Evolutionary conservation across 1,140 invertebrate genomes (phyloP), one percentile per base, ranked within the genome.

Genomic region (Musca vetustissima): DNA sequence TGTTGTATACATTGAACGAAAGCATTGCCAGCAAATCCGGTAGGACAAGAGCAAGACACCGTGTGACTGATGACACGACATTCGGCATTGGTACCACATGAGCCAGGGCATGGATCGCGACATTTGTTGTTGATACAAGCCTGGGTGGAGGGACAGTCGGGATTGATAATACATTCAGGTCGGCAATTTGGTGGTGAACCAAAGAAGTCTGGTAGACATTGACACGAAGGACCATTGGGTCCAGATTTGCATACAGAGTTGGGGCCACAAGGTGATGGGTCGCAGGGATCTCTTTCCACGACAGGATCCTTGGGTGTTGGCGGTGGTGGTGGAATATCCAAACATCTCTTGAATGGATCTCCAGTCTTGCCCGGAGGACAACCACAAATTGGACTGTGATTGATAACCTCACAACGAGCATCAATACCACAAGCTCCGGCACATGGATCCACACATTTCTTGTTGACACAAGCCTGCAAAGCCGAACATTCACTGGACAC

Each of bases 361-460:
- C 93, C 93, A 11, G 91, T 93, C 83, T 91, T 90, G 13, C 89
- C 90, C 50, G 90, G 84, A 55, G 88, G 84, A 76, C 93, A 94
- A 73, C 89, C 92, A 74, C 93, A 94, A 64, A 93, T 92, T 8
- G 92, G 91, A 69, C 90, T 92, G 73, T 95, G 93, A 76, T 93
- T 93, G 36, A 93, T 90, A 1, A 94, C 92, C 85, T 93, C 90
- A 79, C 93, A 96, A 32, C 91, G 85, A n/a, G 93, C 92, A 55
- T 89, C 89, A 15, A 89, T 77, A 3, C 93, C 94, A 79, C 93
- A 96, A 11, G 92, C 88, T 22, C 92, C 92, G 9, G 89, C 83
- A 78, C 93, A 96, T 4, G 93, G 93, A 84, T 96, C 91, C 0
- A 91, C 89, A 80, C 93, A 95, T 76, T 92, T 93, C 73, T 92